Conservation (phyloP, 2,888 invertebrate species). For the Himalopsyche japonica region DNA sequence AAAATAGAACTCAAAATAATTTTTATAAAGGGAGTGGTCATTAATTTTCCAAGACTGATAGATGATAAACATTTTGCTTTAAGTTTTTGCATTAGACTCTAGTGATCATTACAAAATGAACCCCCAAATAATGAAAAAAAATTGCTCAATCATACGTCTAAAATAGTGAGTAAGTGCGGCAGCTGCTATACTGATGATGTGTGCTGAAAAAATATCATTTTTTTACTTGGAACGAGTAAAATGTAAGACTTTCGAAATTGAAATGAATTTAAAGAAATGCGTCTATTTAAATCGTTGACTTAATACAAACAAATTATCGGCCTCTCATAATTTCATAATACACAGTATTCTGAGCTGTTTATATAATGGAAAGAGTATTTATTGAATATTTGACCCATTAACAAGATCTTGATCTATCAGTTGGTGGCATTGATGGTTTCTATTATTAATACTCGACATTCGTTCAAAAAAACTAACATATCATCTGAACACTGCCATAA, state of each 20-base stretch:
- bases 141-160: slow-evolving; percentile 40
- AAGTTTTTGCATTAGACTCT: slow-evolving; percentile 38
- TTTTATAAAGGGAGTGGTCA: slow-evolving; percentile 46
- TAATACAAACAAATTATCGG: neutral
- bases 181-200: slow-evolving; percentile 12
- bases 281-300: neutral
- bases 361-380: too few species aligned
- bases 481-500: too few species aligned
- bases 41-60: slow-evolving; percentile 65
- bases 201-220: slow-evolving; percentile 5
- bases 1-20: slow-evolving; percentile 9
- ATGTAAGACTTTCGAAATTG: neutral
- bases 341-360: too few species aligned
- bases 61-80: slow-evolving; percentile 56
- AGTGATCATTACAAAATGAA: slow-evolving; percentile 35
- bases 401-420: too few species aligned
- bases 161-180: slow-evolving; percentile 36
- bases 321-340: neutral
- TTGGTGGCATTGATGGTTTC: too few species aligned
- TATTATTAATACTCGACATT: too few species aligned
- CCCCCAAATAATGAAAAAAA: slow-evolving; percentile 36
- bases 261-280: neutral
- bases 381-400: too few species aligned
- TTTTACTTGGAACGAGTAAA: neutral
- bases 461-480: too few species aligned